phyloP scores from a whole-genome alignment of 2,113 vertebrate species.

The Bagarius yarrelli region DNA sequence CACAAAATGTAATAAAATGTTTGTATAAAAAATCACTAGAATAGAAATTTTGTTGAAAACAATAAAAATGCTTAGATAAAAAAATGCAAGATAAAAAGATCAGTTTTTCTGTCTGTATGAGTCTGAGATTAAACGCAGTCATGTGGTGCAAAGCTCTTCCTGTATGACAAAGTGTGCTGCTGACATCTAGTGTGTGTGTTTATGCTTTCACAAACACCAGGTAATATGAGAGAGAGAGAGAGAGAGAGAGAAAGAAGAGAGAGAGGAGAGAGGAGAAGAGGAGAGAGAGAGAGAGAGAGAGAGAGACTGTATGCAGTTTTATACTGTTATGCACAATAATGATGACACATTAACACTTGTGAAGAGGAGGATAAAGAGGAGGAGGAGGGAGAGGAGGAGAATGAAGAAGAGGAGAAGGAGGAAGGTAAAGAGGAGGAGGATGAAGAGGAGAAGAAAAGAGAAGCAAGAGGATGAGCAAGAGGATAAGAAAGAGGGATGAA shows the following conservation, averaged over 20 bases:
- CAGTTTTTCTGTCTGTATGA: too few relatives aligned
- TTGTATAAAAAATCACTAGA: background rate
- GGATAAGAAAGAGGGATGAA: too few relatives aligned
- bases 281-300: slow-evolving; percentile 1
- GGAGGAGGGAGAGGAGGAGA: slow-evolving; percentile 46
- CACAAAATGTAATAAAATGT: background rate
- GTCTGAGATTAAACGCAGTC: slow-evolving; percentile 49
- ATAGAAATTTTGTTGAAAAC: background rate
- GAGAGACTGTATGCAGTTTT: background rate
- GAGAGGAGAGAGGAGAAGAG: background rate
- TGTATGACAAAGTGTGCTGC: slow-evolving; percentile 45
- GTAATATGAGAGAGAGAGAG: slow-evolving; percentile 24
- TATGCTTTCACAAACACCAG: slow-evolving; percentile 34
- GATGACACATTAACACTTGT: slow-evolving; percentile 74
- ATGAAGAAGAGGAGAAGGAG: slow-evolving; percentile 14
- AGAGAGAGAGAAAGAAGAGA: background rate
- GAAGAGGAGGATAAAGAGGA: slow-evolving; percentile 46
- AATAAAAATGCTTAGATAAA: too few relatives aligned
- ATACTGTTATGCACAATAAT: slow-evolving; percentile 60
- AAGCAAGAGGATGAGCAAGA: too few relatives aligned
- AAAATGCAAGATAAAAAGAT: too few relatives aligned
- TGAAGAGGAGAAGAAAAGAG: too few relatives aligned
- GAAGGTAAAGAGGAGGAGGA: slow-evolving; percentile 70
- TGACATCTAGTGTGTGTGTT: slow-evolving; percentile 37
- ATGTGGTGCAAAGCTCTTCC: slow-evolving; percentile 49